These are phyloP conservation scores for Macaria notata DNA, from an alignment of 2,888 invertebrate genomes.

Conservation along the genomic window DNA sequence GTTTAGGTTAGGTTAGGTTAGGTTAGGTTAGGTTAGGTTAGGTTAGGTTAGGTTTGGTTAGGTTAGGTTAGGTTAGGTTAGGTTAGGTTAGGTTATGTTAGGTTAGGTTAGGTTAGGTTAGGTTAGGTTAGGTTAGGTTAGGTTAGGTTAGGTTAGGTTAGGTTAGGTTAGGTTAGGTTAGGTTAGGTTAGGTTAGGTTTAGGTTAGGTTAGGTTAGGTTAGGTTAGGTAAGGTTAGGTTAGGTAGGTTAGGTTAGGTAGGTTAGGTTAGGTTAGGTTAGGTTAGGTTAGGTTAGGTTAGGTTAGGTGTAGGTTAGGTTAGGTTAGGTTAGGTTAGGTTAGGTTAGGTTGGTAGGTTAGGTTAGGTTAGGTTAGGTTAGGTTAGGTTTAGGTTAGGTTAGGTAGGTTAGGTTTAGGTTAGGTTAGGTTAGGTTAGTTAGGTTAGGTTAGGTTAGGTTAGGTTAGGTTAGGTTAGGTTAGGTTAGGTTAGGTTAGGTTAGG, in stretches of 20 bases:
- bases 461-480: conserved; percentile 39
- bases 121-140: conserved; percentile 36
- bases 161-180: conserved; percentile 37
- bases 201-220: conserved; percentile 37
- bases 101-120: too few species aligned
- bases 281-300: conserved; percentile 35
- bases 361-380: too few species aligned
- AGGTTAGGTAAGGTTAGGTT: conserved; percentile 36
- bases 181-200: conserved; percentile 36
- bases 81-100: too few species aligned
- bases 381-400: too few species aligned
- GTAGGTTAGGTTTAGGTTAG: too few species aligned
- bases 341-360: too few species aligned
- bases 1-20: too few species aligned
- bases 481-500: conserved; percentile 39
- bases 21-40: conserved; percentile 36
- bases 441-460: conserved; percentile 38
- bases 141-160: conserved; percentile 37
- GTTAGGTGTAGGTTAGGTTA: too few species aligned
- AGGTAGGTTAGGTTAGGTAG: too few species aligned
- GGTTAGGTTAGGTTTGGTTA: conserved; percentile 25
- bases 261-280: too few species aligned
- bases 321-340: too few species aligned
- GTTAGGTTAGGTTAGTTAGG: conserved; percentile 37
- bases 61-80: conserved; percentile 35